phyloP scores from a whole-genome alignment of 2,113 vertebrate genomes.

The Oreochromis tanganicae region DNA sequence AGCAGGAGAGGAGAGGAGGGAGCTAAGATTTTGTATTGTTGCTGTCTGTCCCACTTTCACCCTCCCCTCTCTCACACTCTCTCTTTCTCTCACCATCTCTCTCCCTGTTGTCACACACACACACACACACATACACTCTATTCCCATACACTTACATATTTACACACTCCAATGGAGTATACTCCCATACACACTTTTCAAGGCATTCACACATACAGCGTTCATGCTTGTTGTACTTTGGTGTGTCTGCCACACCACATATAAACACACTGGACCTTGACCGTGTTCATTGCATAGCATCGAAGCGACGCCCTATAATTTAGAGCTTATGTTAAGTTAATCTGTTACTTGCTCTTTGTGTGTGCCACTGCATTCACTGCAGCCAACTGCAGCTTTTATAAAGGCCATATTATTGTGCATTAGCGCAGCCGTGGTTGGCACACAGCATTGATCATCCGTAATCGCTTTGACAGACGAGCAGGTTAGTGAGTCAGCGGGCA shows the following conservation, averaged over 20 bases:
- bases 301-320: background rate
- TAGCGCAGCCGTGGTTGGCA: background rate
- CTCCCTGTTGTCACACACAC: background rate
- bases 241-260: background rate
- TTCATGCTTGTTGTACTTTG: background rate
- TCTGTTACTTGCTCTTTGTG: conserved; percentile 11
- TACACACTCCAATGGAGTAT: background rate
- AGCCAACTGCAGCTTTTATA: background rate
- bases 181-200: background rate
- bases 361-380: background rate
- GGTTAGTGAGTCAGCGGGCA: conserved; percentile 42
- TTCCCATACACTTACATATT: background rate
- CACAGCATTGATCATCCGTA: conserved; percentile 19
- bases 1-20: conserved; percentile 12
- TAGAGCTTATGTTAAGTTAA: background rate
- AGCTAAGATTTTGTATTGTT: conserved; percentile 5
- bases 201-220: background rate
- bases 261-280: conserved; percentile 5
- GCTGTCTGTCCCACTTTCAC: conserved; percentile 56
- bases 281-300: background rate
- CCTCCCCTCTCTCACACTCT: background rate
- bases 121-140: background rate
- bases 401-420: background rate
- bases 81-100: background rate
- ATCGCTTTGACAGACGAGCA: conserved; percentile 36